A percentile compares a stretch with the other conserved stretches of the same genome.
These are phyloP conservation scores for Corythaeola cristata DNA, from an alignment of 2,113 vertebrate species.

Conservation along the genomic window DNA sequence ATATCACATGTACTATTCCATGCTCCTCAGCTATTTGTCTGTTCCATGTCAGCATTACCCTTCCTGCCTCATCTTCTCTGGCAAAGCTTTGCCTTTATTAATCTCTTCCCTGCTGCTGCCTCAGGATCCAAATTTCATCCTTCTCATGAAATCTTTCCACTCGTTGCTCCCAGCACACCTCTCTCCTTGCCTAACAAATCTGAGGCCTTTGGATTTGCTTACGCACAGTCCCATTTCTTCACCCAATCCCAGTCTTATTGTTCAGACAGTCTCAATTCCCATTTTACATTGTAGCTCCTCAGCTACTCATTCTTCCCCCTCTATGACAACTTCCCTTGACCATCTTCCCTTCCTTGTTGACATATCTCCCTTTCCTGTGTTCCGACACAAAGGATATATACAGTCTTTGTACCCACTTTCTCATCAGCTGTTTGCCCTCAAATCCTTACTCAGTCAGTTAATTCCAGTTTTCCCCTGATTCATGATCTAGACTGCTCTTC, in stretches of 20 bases:
- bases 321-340: background rate
- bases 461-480: background rate
- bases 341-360: background rate
- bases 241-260: background rate
- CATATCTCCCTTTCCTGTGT: background rate
- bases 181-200: background rate
- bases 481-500: background rate
- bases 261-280: background rate
- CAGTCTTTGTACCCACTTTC: background rate
- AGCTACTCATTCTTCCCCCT: background rate
- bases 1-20: background rate
- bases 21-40: background rate
- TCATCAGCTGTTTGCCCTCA: background rate
- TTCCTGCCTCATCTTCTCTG: constrained; percentile 3
- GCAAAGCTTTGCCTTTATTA: constrained; percentile 3
- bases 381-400: background rate
- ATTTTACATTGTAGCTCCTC: background rate
- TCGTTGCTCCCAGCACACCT: background rate
- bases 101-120: background rate
- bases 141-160: background rate
- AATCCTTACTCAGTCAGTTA: background rate
- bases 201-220: background rate
- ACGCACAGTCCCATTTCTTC: background rate
- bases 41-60: background rate
- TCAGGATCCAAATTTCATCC: background rate